Conservation (phyloP, 1,140 invertebrate species). For the Panagrolaimus sp. region DNA sequence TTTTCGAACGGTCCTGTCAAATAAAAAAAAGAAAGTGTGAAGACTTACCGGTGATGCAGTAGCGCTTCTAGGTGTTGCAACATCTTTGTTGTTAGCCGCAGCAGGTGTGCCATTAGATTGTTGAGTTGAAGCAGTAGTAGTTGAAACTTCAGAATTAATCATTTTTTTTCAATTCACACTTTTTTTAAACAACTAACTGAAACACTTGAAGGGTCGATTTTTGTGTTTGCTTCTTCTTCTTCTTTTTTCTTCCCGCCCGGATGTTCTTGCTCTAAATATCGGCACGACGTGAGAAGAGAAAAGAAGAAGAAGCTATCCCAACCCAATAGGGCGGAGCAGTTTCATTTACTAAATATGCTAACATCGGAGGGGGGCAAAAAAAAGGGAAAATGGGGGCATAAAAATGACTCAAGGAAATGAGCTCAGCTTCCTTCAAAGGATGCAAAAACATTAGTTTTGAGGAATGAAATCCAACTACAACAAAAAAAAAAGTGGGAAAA, state of each 20-base stretch:
- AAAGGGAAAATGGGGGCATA: constrained; percentile 3
- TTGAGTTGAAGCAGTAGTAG: not conserved
- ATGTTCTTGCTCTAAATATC: constrained; percentile 7
- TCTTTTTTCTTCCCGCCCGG: too few species aligned
- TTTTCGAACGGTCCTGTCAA: too few species aligned
- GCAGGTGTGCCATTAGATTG: not conserved
- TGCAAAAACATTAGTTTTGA: too few species aligned
- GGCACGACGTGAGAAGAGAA: not conserved
- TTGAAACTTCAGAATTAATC: not conserved
- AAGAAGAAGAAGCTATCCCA: not conserved
- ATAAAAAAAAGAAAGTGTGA: too few species aligned
- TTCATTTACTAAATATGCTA: not conserved
- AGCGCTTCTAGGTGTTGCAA: not conserved
- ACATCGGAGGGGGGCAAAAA: too few species aligned
- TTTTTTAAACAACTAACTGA: not conserved
- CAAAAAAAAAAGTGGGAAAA: not conserved
- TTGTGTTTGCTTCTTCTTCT: too few species aligned
- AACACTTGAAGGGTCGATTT: not conserved
- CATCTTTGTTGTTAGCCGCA: not conserved
- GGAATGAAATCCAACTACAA: too few species aligned
- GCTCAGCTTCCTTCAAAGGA: not conserved
- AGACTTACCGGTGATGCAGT: constrained; percentile 11
- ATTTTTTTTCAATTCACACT: not conserved
- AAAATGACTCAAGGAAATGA: constrained; percentile 13
- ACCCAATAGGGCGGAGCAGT: constrained; percentile 6